Conservation (phyloP, 2,113 vertebrate species). For the Aptenodytes patagonicus region DNA sequence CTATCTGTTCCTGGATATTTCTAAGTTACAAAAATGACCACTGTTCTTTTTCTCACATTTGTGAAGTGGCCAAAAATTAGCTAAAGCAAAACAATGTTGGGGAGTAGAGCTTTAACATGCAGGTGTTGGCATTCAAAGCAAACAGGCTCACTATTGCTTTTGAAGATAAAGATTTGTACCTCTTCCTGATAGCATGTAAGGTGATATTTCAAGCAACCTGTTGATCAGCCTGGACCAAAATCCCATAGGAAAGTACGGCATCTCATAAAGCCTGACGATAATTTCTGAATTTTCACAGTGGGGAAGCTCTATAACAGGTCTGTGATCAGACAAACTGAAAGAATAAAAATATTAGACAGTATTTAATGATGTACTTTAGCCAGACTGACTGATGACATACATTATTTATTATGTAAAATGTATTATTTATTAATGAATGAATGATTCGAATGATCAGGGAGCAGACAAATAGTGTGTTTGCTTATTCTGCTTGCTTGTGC, state of each 20-base stretch:
- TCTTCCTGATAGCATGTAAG: slow-evolving; percentile 86
- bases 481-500: background rate
- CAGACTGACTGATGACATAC: background rate
- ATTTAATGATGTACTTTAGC: background rate
- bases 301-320: slow-evolving; percentile 90
- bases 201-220: slow-evolving; percentile 89
- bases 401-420: background rate
- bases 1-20: background rate
- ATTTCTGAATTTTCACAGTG: slow-evolving; percentile 95
- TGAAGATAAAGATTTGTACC: slow-evolving; percentile 71
- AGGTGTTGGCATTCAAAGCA: background rate
- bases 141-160: background rate
- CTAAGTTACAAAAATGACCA: background rate
- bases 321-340: slow-evolving; percentile 86
- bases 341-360: background rate
- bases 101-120: background rate
- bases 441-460: background rate
- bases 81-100: background rate
- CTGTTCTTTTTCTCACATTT: background rate
- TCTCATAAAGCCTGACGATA: slow-evolving; percentile 91
- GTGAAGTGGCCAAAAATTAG: background rate
- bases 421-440: background rate
- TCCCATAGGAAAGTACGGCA: slow-evolving; percentile 97
- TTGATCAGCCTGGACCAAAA: slow-evolving; percentile 95
- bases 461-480: background rate